A percentile compares a stretch with the other conserved stretches of the same genome.
These are phyloP conservation scores for Lasioglossum baleicum DNA, from an alignment of 1,140 invertebrate genomes.

Conservation along the genomic window DNA sequence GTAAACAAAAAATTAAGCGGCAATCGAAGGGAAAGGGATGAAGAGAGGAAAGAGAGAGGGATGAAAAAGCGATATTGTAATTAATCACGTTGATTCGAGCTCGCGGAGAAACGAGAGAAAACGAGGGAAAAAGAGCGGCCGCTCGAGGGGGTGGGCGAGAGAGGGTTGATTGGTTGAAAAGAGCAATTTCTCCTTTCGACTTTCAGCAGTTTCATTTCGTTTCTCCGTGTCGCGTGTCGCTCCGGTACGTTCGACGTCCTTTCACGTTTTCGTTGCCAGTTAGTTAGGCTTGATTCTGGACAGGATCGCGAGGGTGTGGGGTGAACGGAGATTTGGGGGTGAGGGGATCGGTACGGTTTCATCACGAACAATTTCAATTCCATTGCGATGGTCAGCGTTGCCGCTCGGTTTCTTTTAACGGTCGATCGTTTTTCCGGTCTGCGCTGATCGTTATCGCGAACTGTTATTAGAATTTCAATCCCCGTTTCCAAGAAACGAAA, in stretches of 20 bases:
- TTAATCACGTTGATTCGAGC: slow-evolving; percentile 53
- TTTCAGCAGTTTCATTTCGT: slow-evolving; percentile 16
- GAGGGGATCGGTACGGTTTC: slow-evolving; percentile 4
- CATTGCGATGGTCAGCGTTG: neutral
- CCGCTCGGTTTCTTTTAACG: slow-evolving; percentile 1
- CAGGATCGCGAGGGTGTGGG: neutral
- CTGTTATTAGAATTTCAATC: no score
- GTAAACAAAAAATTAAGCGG: slow-evolving; percentile 23
- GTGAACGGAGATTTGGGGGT: neutral
- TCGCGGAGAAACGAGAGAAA: slow-evolving; percentile 13
- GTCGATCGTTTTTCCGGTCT: neutral
- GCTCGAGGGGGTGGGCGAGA: neutral
- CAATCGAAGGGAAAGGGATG: slow-evolving; percentile 12
- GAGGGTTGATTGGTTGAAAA: slow-evolving; percentile 20
- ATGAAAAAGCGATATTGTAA: slow-evolving; percentile 51
- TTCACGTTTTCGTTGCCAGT: slow-evolving; percentile 27
- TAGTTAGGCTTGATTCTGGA: slow-evolving; percentile 35
- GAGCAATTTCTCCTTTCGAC: slow-evolving; percentile 37
- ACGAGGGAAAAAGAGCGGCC: neutral
- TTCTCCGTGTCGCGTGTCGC: neutral
- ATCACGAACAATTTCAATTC: slow-evolving; percentile 55
- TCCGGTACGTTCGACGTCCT: neutral
- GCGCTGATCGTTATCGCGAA: neutral
- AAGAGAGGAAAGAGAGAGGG: neutral
- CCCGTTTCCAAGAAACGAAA: neutral